Evolutionary conservation across 2,797 vertebrate genomes (phyloP).

Genomic region (Chloroceryle inda): DNA sequence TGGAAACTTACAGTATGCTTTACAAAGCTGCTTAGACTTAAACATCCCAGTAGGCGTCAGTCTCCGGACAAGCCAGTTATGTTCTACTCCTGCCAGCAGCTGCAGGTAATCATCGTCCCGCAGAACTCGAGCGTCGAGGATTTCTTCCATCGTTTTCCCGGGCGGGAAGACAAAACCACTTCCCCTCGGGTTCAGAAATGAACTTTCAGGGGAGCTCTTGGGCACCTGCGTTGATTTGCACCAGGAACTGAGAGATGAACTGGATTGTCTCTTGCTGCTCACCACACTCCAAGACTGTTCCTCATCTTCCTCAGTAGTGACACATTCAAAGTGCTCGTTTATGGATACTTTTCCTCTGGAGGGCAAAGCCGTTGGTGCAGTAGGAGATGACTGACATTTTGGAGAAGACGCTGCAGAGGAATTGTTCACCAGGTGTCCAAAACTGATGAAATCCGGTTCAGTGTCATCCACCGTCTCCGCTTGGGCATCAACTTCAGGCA

Average conservation of each 20-base stretch:
- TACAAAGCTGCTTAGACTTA: constrained; percentile 72
- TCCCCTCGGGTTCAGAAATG: background rate
- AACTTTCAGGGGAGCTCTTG: constrained; percentile 37
- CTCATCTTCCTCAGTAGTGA: constrained; percentile 74
- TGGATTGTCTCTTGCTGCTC: constrained; percentile 42
- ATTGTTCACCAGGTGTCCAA: background rate
- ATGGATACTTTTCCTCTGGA: accelerated
- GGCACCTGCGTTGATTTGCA: background rate
- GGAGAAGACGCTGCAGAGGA: background rate
- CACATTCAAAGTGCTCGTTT: background rate
- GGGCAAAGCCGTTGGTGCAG: background rate
- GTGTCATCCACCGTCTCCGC: constrained; percentile 39
- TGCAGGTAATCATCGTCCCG: constrained; percentile 83
- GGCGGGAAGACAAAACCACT: constrained; percentile 37
- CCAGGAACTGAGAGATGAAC: constrained; percentile 19
- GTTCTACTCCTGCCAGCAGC: constrained; percentile 89
- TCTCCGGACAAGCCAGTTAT: constrained; percentile 86
- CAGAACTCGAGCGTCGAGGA: constrained; percentile 74
- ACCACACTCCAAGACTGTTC: background rate
- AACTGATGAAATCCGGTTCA: background rate
- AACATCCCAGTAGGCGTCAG: constrained; percentile 83
- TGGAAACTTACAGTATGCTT: constrained; percentile 84
- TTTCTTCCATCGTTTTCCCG: background rate
- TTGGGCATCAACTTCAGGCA: constrained; percentile 35
- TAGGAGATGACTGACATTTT: background rate